Percentiles rank a stretch among this genome's conserved stretches.
These are phyloP conservation scores for Ophion slaviceki DNA, from an alignment of 2,888 invertebrate genomes.

Conservation along the genomic window DNA sequence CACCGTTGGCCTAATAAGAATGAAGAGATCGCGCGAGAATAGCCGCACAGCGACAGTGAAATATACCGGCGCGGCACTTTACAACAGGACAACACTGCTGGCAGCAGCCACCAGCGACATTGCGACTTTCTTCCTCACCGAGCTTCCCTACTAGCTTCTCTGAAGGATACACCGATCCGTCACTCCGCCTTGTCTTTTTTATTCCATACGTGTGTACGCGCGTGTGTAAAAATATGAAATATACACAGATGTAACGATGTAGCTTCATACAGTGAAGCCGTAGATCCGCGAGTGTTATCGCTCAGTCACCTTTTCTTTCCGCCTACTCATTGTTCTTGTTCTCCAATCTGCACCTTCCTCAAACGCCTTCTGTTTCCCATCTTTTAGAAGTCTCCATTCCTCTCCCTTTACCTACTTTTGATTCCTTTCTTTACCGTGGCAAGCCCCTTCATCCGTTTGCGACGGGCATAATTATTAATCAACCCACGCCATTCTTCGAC, in stretches of 20 bases:
- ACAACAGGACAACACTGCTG: conserved; percentile 65
- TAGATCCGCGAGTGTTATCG: conserved; percentile 35
- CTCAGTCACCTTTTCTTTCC: conserved; percentile 50
- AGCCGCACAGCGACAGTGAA: conserved; percentile 68
- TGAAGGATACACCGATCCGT: conserved; percentile 41
- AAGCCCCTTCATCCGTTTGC: conserved; percentile 41
- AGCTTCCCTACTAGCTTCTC: conserved; percentile 32
- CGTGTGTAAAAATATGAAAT: conserved; percentile 34
- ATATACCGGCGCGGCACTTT: conserved; percentile 64
- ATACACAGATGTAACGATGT: conserved; percentile 1
- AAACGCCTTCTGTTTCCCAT: conserved; percentile 70
- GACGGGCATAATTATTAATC: conserved; percentile 60
- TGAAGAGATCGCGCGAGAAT: conserved; percentile 77
- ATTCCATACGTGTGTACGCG: conserved; percentile 23
- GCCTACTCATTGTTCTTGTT: conserved; percentile 46
- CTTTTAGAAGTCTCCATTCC: conserved; percentile 63
- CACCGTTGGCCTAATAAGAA: conserved; percentile 83
- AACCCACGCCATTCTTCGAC: conserved; percentile 23
- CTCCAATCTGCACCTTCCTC: conserved; percentile 63
- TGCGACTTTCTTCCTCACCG: conserved; percentile 64
- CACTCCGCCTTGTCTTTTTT: conserved; percentile 28
- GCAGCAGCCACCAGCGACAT: conserved; percentile 79
- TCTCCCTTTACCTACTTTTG: conserved; percentile 68
- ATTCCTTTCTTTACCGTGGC: conserved; percentile 70
- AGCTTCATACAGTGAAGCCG: conserved; percentile 7